Conservation (phyloP, 2,113 vertebrate species). For the Pseudolaguvia tuberculata region DNA sequence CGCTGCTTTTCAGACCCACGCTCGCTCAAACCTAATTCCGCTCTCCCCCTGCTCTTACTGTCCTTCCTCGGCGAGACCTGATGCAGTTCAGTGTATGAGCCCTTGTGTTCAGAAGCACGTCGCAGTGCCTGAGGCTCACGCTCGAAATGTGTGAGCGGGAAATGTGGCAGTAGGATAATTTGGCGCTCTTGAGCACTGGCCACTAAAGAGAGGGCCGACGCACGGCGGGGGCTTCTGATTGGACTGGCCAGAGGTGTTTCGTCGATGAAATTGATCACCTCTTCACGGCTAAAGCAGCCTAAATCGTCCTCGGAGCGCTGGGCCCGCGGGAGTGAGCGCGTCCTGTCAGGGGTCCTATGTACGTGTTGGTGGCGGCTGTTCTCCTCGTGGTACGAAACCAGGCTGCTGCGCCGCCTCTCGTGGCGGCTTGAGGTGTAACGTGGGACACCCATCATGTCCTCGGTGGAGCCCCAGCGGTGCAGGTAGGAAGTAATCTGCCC, state of each 20-base stretch:
- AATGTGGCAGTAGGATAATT: conserved; percentile 61
- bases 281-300: conserved; percentile 77
- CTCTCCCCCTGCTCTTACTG: conserved; percentile 44
- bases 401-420: conserved; percentile 72
- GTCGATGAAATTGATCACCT: conserved; percentile 77
- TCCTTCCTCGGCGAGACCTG: conserved; percentile 55
- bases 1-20: not conserved
- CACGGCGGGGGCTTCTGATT: conserved; percentile 66
- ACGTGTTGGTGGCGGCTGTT: conserved; percentile 68
- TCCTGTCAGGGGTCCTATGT: conserved; percentile 78
- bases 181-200: conserved; percentile 66
- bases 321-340: conserved; percentile 65
- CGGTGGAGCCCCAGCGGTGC: conserved; percentile 80
- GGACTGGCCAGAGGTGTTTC: conserved; percentile 75
- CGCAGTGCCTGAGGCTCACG: conserved; percentile 76
- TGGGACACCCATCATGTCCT: conserved; percentile 74
- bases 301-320: conserved; percentile 63
- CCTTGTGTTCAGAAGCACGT: conserved; percentile 62
- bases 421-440: conserved; percentile 72
- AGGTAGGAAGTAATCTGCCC: conserved; percentile 78
- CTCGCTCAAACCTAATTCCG: conserved; percentile 35
- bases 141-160: conserved; percentile 79
- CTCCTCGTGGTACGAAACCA: conserved; percentile 73
- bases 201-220: conserved; percentile 71
- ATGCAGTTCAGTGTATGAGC: conserved; percentile 48